These are phyloP conservation scores for Dasyurus viverrinus DNA, from an alignment of 2,113 vertebrate species.

Conservation along the genomic window DNA sequence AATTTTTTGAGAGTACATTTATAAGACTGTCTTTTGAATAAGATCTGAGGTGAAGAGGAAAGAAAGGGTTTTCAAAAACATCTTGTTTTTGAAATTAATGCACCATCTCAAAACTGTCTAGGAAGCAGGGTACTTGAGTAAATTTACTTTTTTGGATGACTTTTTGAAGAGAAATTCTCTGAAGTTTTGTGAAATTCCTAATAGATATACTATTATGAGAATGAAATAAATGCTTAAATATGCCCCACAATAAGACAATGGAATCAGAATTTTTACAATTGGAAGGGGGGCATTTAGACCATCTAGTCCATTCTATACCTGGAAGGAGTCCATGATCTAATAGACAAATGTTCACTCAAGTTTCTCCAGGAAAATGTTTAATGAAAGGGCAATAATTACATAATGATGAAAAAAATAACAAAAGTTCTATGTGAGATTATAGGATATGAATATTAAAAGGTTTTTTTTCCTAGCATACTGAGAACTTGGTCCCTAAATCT, in stretches of 20 bases:
- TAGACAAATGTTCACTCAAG: not conserved
- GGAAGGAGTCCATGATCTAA: not conserved
- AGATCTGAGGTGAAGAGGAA: not conserved
- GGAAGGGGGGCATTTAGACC: not conserved
- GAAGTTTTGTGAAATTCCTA: not conserved
- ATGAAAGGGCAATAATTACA: not conserved
- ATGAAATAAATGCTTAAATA: not conserved
- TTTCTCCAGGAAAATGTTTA: not conserved
- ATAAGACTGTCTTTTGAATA: not conserved
- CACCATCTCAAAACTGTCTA: conserved; percentile 17
- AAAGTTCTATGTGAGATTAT: not conserved
- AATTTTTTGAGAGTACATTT: conserved; percentile 3
- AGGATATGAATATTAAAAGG: not conserved
- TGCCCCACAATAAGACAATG: not conserved
- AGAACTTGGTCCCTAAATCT: not conserved
- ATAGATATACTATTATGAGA: not conserved
- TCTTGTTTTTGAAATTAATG: conserved; percentile 28
- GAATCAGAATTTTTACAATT: not conserved
- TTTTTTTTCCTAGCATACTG: not conserved
- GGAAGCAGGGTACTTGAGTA: conserved; percentile 5
- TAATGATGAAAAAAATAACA: not conserved
- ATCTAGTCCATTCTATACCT: not conserved
- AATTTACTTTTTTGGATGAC: not conserved
- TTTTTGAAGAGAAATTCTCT: not conserved
- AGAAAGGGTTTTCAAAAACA: not conserved